Evolutionary conservation across 2,797 vertebrate species (phyloP).

Genomic region (Sebastes iracundus): DNA sequence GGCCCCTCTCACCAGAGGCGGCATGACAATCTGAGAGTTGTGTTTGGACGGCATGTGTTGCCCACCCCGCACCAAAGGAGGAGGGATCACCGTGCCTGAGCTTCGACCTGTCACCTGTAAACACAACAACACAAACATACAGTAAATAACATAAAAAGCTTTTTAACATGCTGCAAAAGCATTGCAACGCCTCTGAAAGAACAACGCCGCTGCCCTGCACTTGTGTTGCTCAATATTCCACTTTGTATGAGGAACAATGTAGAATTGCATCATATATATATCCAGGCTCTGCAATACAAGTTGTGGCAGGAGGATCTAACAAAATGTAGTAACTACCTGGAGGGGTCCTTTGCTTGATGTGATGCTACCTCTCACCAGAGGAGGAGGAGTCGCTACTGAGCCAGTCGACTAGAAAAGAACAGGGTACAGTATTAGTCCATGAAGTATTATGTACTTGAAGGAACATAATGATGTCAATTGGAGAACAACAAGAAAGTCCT

Average conservation of each 20-base stretch:
- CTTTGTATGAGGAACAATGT: neutral
- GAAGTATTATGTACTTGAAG: neutral
- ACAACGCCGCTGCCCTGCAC: neutral
- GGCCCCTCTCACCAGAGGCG: slow-evolving; percentile 93
- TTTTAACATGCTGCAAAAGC: neutral
- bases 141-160: neutral
- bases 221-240: neutral
- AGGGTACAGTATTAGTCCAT: neutral
- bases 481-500: neutral
- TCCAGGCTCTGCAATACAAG: neutral
- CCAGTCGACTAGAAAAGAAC: slow-evolving; percentile 79
- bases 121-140: neutral
- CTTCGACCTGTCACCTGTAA: slow-evolving; percentile 88
- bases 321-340: slow-evolving; percentile 84
- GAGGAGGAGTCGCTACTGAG: slow-evolving; percentile 90
- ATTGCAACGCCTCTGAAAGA: no score
- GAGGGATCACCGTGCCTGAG: slow-evolving; percentile 92
- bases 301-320: neutral
- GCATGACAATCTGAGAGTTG: slow-evolving; percentile 94
- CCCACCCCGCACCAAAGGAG: slow-evolving; percentile 94
- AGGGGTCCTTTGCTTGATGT: slow-evolving; percentile 89
- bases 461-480: neutral
- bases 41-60: slow-evolving; percentile 90
- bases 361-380: slow-evolving; percentile 91
- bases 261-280: no score